Conservation (phyloP, 2,888 invertebrate species). For the Cyaniris semiargus region DNA sequence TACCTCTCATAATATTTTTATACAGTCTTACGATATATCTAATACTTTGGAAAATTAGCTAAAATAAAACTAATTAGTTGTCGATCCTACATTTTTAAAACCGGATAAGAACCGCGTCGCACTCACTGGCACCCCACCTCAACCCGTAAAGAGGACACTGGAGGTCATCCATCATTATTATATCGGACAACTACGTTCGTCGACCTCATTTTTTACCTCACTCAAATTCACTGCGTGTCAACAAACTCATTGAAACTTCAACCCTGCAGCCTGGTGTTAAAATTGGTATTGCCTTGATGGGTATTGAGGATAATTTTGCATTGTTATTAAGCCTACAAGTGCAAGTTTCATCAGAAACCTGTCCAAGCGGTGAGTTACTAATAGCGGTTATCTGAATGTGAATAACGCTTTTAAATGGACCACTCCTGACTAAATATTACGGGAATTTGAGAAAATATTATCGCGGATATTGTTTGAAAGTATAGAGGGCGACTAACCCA, state of each 20-base stretch:
- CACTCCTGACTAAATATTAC: not conserved
- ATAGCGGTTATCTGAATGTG: constrained; percentile 35
- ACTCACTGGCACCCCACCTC: constrained; percentile 35
- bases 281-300: not conserved
- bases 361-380: constrained; percentile 43
- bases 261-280: constrained; percentile 25
- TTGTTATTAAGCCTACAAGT: constrained; percentile 39
- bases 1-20: no score
- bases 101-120: constrained; percentile 34
- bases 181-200: constrained; percentile 49
- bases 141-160: constrained; percentile 44
- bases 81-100: no score
- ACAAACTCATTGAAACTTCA: constrained; percentile 20
- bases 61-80: no score
- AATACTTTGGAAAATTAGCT: no score
- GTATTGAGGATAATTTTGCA: constrained; percentile 38
- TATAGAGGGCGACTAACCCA: no score
- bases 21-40: no score
- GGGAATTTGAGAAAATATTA: no score
- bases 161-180: constrained; percentile 55
- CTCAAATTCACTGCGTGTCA: constrained; percentile 41
- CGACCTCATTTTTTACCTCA: constrained; percentile 47
- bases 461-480: no score
- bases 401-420: not conserved
- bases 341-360: constrained; percentile 39